Conservation (phyloP, 2,113 vertebrate genomes). For the Porphyrio hochstetteri region DNA sequence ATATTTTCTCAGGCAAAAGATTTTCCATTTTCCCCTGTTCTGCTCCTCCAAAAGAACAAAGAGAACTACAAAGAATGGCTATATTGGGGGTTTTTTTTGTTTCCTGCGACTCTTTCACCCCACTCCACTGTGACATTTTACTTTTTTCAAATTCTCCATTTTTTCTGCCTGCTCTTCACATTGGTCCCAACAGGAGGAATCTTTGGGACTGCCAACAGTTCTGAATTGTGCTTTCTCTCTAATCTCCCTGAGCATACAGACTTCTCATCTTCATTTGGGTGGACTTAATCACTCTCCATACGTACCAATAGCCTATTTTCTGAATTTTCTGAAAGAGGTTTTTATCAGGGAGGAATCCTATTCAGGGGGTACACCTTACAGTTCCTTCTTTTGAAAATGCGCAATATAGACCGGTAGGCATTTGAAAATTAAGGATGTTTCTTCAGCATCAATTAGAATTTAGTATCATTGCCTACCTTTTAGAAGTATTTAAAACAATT, state of each 20-base stretch:
- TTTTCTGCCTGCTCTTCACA: neutral
- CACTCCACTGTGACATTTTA: neutral
- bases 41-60: neutral
- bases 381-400: neutral
- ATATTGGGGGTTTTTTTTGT: neutral
- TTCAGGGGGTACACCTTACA: neutral
- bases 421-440: neutral
- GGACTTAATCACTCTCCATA: neutral
- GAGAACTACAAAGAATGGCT: neutral
- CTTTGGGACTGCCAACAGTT: neutral
- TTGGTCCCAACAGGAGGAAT: neutral
- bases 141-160: neutral
- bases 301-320: neutral
- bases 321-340: neutral
- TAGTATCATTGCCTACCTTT: neutral
- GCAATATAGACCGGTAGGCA: neutral
- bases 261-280: neutral
- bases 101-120: neutral
- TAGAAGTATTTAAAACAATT: neutral
- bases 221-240: neutral
- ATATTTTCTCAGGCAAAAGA: neutral
- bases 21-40: neutral
- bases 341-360: neutral
- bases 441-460: neutral
- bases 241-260: neutral